These are phyloP conservation scores for Porites divaricata DNA, from an alignment of 92 coral and sea anemone species.

Conservation along the genomic window DNA sequence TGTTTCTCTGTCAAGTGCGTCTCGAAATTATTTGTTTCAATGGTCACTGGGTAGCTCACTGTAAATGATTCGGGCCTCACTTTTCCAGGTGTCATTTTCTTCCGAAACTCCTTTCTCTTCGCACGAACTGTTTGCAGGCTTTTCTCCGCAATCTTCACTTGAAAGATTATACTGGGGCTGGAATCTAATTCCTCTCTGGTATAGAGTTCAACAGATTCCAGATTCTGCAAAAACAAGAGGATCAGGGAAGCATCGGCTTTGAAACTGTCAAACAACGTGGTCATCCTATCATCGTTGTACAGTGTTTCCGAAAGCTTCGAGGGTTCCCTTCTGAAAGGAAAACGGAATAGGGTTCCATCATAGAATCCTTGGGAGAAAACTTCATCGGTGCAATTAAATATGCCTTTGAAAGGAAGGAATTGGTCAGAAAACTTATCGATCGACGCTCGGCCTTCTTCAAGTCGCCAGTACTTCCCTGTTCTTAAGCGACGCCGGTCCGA, in stretches of 20 bases:
- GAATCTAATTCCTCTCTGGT: conserved; percentile 42
- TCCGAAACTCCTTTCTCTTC: conserved; percentile 63
- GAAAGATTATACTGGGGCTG: conserved; percentile 51
- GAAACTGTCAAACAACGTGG: conserved; percentile 65
- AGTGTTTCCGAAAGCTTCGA: conserved; percentile 70
- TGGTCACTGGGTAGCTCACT: conserved; percentile 50
- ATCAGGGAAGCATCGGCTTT: conserved; percentile 70
- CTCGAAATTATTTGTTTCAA: conserved; percentile 43
- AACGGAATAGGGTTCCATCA: conserved; percentile 82
- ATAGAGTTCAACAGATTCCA: conserved; percentile 69
- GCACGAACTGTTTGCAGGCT: conserved; percentile 52
- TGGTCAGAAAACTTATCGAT: conserved; percentile 45
- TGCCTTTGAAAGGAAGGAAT: conserved; percentile 63
- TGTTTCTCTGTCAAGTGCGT: neutral
- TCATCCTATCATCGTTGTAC: conserved; percentile 72
- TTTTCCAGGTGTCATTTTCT: conserved; percentile 20
- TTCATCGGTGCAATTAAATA: conserved; percentile 32
- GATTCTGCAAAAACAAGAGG: conserved; percentile 68
- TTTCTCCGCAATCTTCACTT: conserved; percentile 71
- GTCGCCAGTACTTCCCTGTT: conserved; percentile 44
- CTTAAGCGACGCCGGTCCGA: neutral
- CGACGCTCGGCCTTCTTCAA: conserved; percentile 4
- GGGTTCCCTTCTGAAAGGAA: conserved; percentile 70
- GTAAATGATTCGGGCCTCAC: conserved; percentile 36
- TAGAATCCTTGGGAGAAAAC: conserved; percentile 47